Evolutionary conservation across 1,140 invertebrate species (phyloP), one percentile per base, ranked within the genome.

Genomic region (Eufriesea mexicana): DNA sequence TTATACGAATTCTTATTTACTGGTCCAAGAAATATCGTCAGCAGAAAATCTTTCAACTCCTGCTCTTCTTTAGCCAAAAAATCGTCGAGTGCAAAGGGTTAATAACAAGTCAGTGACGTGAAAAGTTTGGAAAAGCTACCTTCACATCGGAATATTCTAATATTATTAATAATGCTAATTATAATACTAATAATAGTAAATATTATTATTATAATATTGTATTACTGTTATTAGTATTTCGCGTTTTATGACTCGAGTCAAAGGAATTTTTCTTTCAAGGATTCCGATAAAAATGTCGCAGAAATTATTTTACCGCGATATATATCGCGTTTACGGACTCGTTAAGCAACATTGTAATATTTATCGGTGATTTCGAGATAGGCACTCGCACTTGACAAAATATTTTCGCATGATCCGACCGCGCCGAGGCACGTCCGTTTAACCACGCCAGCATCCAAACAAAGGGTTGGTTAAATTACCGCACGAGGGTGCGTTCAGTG

Each of bases 331-430:
- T 79, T 70, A 28, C 42, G 72, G 71, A 67, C 55, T 79, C 23
- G 59, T 84, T 55, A 74, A 51, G 35, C 54, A 20, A 47, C 47
- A 25, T 61, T 18, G 47, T 73, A 25, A 57, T 68, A 20, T 75
- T 59, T 25, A 42, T 54, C 61, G 49, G 49, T 76, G 62, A 83
- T 86, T 86, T 71, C 55, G 61, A 18, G 51, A 47, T 62, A 75
- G 54, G 54, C 49, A 49, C 47, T 73, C 61, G 55, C 86, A 87
- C 86, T 86, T 87, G 86, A 86, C 57, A 87, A 87, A 87, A 87
- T 78, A 87, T 86, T 86, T 77, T 61, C 84, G 62, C 16, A 35
- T 47, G 67, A 75, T 49, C 35, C 45, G 54, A 23, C 45, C 42
- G 28, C 83, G 45, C 28, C 20, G 20, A n/a, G 16, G 61, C 66